Conservation (phyloP, 2,113 vertebrate genomes). For the Cyprinodon variegatus region DNA sequence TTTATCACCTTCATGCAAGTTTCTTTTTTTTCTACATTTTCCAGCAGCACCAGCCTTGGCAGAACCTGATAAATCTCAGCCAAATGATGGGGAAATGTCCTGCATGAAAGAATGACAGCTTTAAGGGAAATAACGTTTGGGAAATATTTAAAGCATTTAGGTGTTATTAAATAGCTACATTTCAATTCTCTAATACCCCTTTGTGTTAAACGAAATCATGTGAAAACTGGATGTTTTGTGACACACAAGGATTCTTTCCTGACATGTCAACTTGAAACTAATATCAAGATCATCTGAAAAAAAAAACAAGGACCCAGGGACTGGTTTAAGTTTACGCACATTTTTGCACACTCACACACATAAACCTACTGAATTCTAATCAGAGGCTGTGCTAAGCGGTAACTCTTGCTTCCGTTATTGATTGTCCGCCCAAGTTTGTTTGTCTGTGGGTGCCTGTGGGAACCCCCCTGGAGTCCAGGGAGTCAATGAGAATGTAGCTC, state of each 20-base stretch:
- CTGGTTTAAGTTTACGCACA: conserved; percentile 14
- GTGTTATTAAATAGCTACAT: no score
- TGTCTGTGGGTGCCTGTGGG: conserved; percentile 72
- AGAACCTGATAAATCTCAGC: no score
- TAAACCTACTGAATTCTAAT: conserved; percentile 67
- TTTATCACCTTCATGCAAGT: no score
- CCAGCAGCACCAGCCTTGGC: not conserved
- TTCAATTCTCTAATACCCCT: no score
- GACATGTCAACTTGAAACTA: conserved; percentile 18
- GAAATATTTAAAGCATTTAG: no score
- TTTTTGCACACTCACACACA: conserved; percentile 26
- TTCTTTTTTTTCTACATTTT: not conserved
- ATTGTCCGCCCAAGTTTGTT: conserved; percentile 75
- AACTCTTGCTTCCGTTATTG: conserved; percentile 74
- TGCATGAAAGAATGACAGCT: no score
- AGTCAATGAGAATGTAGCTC: conserved; percentile 68
- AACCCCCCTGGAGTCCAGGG: conserved; percentile 60
- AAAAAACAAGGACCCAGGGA: conserved; percentile 57
- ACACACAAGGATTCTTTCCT: no score
- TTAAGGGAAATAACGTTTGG: no score
- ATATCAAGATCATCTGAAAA: conserved; percentile 70
- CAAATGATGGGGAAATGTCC: no score
- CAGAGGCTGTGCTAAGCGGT: conserved; percentile 57
- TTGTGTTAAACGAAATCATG: no score
- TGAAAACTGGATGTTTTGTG: no score